Evolutionary conservation across 2,888 invertebrate species (phyloP), one percentile per base, ranked within the genome.

Genomic region (Odontocerum albicorne): DNA sequence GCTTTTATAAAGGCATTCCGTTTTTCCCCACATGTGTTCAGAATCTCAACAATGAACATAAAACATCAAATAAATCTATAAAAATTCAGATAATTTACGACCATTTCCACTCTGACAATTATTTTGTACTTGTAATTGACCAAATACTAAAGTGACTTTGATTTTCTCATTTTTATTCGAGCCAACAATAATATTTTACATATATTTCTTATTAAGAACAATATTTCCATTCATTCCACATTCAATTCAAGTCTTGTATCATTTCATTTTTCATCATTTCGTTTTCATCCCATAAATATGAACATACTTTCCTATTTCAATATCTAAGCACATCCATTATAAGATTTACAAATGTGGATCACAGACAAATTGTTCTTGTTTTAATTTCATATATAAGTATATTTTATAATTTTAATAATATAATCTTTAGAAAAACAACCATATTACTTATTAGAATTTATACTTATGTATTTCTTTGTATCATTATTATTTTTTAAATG

Each of bases 381-480:
- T 52, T 50, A 47, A 39, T 32, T 32, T 33, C 33, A 40, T 49
- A 17, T 42, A 38, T 49, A 21, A 40, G 27, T 40, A 46, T 13
- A 40, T 40, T 50, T 52, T 36, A 47, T 35, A 17, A 32, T 44
- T 44, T 31, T 55, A 49, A 47, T 15, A 31, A 17, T 55, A 55
- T 49, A 55, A 43, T 55, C 39, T 49, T 55, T 49, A 51, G 39
- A 55, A 58, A 59, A 59, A 59, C 58, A 55, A 55, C 58, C 55
- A 47, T 59, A 46, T 17, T 38, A 38, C 45, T 39, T 46, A 31
- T 44, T 51, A 47, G 17, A 49, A 35, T 13, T 45, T 36, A 47
- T 45, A 45, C 46, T 54, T 44, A 53, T 53, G 35, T n/a, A n/a
- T 32, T 47, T 33, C 49, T 47, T 53, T 49, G 49, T 54, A 54